phyloP scores from a whole-genome alignment of 2,797 vertebrate genomes.

The Pangasius krempfi region DNA sequence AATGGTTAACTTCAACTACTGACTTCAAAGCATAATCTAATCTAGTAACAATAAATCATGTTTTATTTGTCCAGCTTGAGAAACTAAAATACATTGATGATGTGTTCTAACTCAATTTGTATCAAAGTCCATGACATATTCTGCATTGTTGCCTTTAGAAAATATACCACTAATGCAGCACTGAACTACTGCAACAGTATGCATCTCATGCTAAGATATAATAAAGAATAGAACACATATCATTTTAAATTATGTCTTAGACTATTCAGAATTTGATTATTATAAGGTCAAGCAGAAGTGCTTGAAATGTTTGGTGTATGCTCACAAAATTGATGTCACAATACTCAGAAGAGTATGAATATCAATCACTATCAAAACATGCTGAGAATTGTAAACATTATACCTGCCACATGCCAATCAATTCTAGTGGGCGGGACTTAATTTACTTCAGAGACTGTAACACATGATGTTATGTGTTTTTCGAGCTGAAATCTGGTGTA shows the following conservation, averaged over 20 bases:
- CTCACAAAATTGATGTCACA: background rate
- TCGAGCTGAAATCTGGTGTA: background rate
- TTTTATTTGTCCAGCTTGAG: slow-evolving; percentile 28
- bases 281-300: background rate
- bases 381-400: background rate
- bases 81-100: slow-evolving; percentile 38
- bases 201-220: background rate
- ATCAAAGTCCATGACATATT: slow-evolving; percentile 9
- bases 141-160: background rate
- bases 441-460: background rate
- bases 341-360: background rate
- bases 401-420: background rate
- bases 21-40: slow-evolving; percentile 39
- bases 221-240: background rate
- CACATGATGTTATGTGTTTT: background rate
- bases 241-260: background rate
- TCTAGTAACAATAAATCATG: slow-evolving; percentile 33
- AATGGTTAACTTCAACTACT: slow-evolving; percentile 39
- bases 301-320: background rate
- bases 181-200: background rate
- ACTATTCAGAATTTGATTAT: background rate
- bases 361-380: background rate
- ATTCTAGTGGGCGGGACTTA: background rate
- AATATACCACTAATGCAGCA: background rate
- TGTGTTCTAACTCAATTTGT: slow-evolving; percentile 36